Conservation (phyloP, 1,140 invertebrate genomes). For the Whitmania pigra region DNA sequence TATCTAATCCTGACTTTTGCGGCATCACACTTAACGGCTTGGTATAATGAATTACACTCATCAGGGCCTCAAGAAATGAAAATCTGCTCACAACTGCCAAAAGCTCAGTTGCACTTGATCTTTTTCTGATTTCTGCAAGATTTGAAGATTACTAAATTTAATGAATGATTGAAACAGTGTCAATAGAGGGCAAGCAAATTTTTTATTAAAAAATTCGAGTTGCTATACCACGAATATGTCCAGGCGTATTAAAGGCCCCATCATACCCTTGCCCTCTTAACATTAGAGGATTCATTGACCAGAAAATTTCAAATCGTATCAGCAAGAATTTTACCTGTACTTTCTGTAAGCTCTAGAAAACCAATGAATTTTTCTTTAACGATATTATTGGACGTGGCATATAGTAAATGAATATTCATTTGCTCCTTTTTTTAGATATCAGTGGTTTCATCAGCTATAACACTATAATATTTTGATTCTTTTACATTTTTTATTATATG, state of each 20-base stretch:
- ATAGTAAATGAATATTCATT: neutral
- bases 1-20: no score
- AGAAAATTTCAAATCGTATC: constrained; percentile 1
- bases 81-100: no score
- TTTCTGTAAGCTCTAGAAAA: neutral
- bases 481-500: no score
- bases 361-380: neutral
- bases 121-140: no score
- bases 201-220: neutral
- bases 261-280: constrained; percentile 1
- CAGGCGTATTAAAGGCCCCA: neutral
- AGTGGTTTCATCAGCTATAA: neutral
- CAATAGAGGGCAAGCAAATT: neutral
- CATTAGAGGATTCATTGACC: neutral
- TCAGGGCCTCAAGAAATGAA: no score
- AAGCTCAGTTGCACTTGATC: no score
- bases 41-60: no score
- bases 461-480: neutral
- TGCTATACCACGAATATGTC: neutral
- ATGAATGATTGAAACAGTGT: neutral
- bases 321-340: neutral
- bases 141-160: neutral
- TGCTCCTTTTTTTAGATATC: neutral
- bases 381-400: neutral
- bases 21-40: no score